These are phyloP conservation scores for Silvanus unidentatus DNA, from an alignment of 2,888 invertebrate species.

Conservation along the genomic window DNA sequence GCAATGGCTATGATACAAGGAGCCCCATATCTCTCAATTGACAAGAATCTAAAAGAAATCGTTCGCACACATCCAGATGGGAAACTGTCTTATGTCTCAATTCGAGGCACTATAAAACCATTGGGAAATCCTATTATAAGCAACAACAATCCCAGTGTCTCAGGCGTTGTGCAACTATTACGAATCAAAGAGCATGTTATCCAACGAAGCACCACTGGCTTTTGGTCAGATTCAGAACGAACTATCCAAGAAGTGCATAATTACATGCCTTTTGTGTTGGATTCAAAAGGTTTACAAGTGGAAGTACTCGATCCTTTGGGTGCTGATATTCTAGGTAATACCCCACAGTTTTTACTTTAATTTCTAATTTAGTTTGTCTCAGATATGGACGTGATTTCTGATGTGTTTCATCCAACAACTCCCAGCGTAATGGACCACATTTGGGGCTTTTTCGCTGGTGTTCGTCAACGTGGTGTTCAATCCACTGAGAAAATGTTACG, in stretches of 20 bases:
- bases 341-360: too few species aligned
- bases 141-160: slow-evolving; percentile 64
- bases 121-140: slow-evolving; percentile 70
- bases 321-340: slow-evolving; percentile 61
- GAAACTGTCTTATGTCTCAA: slow-evolving; percentile 67
- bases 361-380: too few species aligned
- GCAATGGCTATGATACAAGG: slow-evolving; percentile 64
- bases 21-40: slow-evolving; percentile 65
- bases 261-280: slow-evolving; percentile 72
- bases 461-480: slow-evolving; percentile 76
- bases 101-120: slow-evolving; percentile 70
- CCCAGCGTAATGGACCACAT: slow-evolving; percentile 73
- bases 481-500: slow-evolving; percentile 82
- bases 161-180: slow-evolving; percentile 74
- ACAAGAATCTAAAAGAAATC: slow-evolving; percentile 56
- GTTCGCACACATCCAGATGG: slow-evolving; percentile 58
- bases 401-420: slow-evolving; percentile 73
- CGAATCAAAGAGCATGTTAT: slow-evolving; percentile 78
- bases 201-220: slow-evolving; percentile 76
- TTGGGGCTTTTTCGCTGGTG: slow-evolving; percentile 80
- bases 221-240: slow-evolving; percentile 78
- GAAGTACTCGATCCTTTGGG: slow-evolving; percentile 71
- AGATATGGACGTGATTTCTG: slow-evolving; percentile 77
- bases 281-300: slow-evolving; percentile 56
- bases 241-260: slow-evolving; percentile 74